Base-by-base conservation (phyloP, 2,888 invertebrate genomes). In the Serripes groenlandicus region DNA sequence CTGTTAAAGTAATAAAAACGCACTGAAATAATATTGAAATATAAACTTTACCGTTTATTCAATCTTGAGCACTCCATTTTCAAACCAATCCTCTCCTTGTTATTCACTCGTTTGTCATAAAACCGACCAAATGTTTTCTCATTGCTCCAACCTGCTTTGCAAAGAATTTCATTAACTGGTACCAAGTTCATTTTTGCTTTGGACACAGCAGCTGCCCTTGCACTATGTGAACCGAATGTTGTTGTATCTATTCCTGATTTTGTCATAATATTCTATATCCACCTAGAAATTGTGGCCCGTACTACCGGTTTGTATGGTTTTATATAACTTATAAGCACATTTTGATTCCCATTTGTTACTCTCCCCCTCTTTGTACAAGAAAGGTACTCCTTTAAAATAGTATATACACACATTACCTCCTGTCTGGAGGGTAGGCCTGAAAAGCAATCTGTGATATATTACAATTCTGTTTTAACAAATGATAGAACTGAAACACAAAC, bases 101-200 rank as follows among this genome's bases (percentile, higher is more conserved):
- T n/a, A n/a, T n/a, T n/a, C n/a, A n/a, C n/a, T n/a, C n/a, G n/a
- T n/a, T n/a, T n/a, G n/a, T n/a, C n/a, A n/a, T n/a, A n/a, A n/a
- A n/a, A n/a, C n/a, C n/a, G n/a, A n/a, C n/a, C n/a, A n/a, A n/a
- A n/a, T n/a, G n/a, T n/a, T n/a, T n/a, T n/a, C n/a, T n/a, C n/a
- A n/a, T n/a, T n/a, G n/a, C 71, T 66, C 85, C 81, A 86, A 52
- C 83, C 80, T 34, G 80, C 85, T 78, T 77, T 80, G 28, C 71
- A 3, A 18, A 75, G 54, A 28, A 86, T 83, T 23, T 71, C 68
- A 26, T 37, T 52, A 9, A 86, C 49, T 26, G 79, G 85, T 3
- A 79, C 83, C 5, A 52, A 26, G 34, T 72, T 77, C 7, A 7
- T 0, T 23, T 79, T 75, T 21, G 81, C 76, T 56, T 80, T 86